Percentiles rank a stretch among this genome's conserved stretches.
Evolutionary conservation across 2,888 invertebrate genomes (phyloP).

Genomic region (Erebia ligea): DNA sequence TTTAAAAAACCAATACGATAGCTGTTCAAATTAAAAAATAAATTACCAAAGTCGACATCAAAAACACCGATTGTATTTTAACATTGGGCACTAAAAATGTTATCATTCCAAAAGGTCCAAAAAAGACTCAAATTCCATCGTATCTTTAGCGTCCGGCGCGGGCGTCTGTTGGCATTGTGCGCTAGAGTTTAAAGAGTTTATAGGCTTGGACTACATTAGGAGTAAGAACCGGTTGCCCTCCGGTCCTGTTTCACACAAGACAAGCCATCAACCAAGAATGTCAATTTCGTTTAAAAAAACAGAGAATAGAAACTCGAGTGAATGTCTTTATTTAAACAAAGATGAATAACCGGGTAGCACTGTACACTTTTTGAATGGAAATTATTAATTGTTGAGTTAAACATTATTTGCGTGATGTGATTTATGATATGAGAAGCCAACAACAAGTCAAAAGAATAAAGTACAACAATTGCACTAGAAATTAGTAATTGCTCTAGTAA

Average conservation of each 20-base stretch:
- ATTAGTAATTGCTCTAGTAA: no score
- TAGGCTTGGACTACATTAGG: not conserved
- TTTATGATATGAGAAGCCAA: no score
- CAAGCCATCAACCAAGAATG: not conserved
- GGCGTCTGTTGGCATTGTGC: constrained; percentile 59
- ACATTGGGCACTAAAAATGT: constrained; percentile 29
- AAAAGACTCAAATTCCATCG: constrained; percentile 36
- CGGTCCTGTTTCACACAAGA: not conserved
- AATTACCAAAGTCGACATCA: constrained; percentile 21
- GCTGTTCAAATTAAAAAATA: constrained; percentile 23
- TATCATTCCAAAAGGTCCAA: constrained; percentile 31
- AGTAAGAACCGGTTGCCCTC: not conserved
- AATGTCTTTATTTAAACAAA: no score
- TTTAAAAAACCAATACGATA: constrained; percentile 20
- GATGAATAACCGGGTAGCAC: no score
- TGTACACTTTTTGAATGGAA: no score
- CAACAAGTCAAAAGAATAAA: no score
- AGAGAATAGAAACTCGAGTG: no score
- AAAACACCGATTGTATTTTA: constrained; percentile 27
- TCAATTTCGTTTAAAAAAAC: no score
- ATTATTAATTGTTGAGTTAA: no score
- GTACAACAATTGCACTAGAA: no score
- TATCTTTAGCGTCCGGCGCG: constrained; percentile 42
- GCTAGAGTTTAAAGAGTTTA: constrained; percentile 55
- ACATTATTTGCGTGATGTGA: no score